Percentiles rank a stretch among this genome's conserved stretches.
phyloP scores from a whole-genome alignment of 2,888 invertebrate species.

The Anoncus sp. region DNA sequence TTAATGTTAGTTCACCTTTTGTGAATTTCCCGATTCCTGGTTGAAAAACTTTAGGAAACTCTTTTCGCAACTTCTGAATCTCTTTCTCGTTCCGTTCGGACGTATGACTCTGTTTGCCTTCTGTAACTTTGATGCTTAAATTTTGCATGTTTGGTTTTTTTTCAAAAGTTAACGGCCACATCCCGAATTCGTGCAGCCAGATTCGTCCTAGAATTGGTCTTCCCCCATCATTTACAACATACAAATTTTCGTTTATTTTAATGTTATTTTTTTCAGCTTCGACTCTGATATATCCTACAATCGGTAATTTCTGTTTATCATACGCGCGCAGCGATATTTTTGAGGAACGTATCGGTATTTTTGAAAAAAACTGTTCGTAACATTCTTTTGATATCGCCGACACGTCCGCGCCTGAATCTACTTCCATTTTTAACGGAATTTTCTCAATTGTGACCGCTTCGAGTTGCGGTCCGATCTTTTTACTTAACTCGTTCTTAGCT shows the following conservation, averaged over 20 bases:
- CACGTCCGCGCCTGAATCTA: conserved; percentile 41
- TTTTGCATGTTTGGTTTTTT: neutral
- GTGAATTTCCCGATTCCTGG: conserved; percentile 23
- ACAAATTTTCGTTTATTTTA: conserved; percentile 5
- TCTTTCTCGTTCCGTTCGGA: too few relatives aligned
- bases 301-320: conserved; percentile 21
- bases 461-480: conserved; percentile 11
- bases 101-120: too few relatives aligned
- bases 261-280: neutral
- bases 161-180: neutral
- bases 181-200: conserved; percentile 14
- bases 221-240: conserved; percentile 11
- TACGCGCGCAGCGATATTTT: conserved; percentile 21
- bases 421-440: conserved; percentile 29
- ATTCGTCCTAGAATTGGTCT: conserved; percentile 17
- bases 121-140: neutral
- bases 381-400: conserved; percentile 30
- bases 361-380: conserved; percentile 21
- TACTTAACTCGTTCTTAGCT: neutral
- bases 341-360: neutral
- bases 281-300: conserved; percentile 14
- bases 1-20: neutral
- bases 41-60: conserved; percentile 27
- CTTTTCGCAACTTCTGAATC: neutral
- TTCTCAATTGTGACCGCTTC: conserved; percentile 20